Percentiles rank a stretch among this genome's conserved stretches.
These are phyloP conservation scores for Manis javanica DNA, from an alignment of 2,797 vertebrate species.

Conservation along the genomic window DNA sequence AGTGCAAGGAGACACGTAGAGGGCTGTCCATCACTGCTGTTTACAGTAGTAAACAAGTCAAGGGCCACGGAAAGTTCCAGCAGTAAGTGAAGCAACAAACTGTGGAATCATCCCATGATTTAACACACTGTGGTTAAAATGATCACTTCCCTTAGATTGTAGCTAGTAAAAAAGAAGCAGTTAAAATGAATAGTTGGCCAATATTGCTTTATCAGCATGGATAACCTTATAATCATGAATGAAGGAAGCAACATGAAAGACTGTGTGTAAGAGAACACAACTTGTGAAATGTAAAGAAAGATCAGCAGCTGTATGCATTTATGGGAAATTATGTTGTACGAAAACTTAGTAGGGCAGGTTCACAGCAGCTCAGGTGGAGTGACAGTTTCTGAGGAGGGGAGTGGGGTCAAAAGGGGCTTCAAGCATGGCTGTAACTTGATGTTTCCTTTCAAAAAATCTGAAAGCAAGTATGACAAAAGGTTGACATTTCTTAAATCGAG, in stretches of 20 bases:
- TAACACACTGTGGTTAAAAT: background rate
- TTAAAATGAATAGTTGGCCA: background rate
- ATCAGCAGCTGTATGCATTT: background rate
- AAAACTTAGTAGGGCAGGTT: background rate
- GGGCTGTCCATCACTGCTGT: fast-evolving
- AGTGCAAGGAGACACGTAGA: background rate
- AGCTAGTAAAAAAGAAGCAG: background rate
- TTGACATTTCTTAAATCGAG: background rate
- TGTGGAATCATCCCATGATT: background rate
- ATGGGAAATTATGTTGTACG: no score
- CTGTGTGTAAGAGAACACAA: background rate
- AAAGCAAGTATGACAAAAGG: background rate
- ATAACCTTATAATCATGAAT: background rate
- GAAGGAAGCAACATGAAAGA: background rate
- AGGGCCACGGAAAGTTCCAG: background rate
- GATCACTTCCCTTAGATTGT: background rate
- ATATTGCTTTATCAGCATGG: background rate
- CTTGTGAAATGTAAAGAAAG: background rate
- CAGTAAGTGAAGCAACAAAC: background rate
- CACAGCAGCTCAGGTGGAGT: fast-evolving
- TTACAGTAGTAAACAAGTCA: background rate
- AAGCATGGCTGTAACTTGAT: background rate
- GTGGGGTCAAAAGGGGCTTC: background rate
- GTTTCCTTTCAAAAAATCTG: background rate
- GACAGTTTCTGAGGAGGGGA: background rate